A percentile compares a stretch with the other conserved stretches of the same genome.
Conservation (phyloP, 2,888 invertebrate genomes). For the Stenurella melanura region DNA sequence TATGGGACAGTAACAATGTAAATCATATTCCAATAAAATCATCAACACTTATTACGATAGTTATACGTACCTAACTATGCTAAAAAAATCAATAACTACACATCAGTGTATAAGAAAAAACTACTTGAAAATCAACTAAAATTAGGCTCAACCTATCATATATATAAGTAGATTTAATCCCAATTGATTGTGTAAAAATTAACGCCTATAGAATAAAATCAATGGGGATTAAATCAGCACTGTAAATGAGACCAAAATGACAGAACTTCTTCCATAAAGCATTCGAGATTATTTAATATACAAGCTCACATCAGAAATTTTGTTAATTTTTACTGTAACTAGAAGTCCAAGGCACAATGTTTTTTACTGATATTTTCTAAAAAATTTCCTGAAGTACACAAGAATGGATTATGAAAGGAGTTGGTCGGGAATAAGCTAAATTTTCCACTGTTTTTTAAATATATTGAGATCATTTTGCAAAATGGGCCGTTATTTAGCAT, state of each 20-base stretch:
- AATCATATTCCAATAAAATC: constrained; percentile 67
- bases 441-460: constrained; percentile 37
- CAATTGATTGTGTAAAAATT: constrained; percentile 16
- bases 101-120: constrained; percentile 63
- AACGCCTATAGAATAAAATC: constrained; percentile 10
- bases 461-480: constrained; percentile 54
- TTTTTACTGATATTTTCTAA: constrained; percentile 59
- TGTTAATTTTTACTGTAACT: constrained; percentile 57
- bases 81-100: constrained; percentile 63
- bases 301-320: constrained; percentile 58
- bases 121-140: constrained; percentile 49
- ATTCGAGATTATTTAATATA: constrained; percentile 36
- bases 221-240: constrained; percentile 36
- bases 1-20: constrained; percentile 57
- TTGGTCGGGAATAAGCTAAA: constrained; percentile 26
- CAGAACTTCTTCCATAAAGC: constrained; percentile 38
- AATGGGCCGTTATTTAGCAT: constrained; percentile 49
- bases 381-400: constrained; percentile 53
- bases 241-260: constrained; percentile 32
- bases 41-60: constrained; percentile 58
- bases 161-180: constrained; percentile 40
- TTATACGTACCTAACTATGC: constrained; percentile 65
- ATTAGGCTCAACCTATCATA: constrained; percentile 44
- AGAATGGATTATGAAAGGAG: constrained; percentile 44
- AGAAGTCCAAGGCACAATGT: constrained; percentile 70